A percentile compares a stretch with the other conserved stretches of the same genome.
These are phyloP conservation scores for Channa striata DNA, from an alignment of 2,797 vertebrate genomes.

Conservation along the genomic window DNA sequence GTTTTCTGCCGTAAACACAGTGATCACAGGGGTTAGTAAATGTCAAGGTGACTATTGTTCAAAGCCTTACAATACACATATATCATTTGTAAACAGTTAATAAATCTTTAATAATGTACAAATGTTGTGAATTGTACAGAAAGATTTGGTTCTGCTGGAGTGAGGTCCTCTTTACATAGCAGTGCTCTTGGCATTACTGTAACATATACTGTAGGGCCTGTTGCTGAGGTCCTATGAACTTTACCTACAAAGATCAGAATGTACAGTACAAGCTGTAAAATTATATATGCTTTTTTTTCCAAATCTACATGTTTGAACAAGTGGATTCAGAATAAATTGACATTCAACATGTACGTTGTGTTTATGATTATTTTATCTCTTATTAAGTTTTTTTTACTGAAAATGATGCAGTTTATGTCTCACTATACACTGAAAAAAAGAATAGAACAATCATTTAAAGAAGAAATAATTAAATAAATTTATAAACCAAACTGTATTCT, in stretches of 20 bases:
- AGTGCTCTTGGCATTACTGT: neutral
- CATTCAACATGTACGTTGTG: slow-evolving; percentile 9
- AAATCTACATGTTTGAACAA: slow-evolving; percentile 52
- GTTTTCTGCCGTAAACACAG: neutral
- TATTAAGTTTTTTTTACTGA: too few relatives aligned
- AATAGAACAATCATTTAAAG: too few relatives aligned
- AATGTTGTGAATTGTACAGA: slow-evolving; percentile 63
- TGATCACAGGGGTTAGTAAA: slow-evolving; percentile 5
- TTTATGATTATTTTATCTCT: neutral
- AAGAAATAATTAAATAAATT: too few relatives aligned
- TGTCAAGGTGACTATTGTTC: slow-evolving; percentile 24
- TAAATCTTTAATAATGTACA: slow-evolving; percentile 56
- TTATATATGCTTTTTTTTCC: slow-evolving; percentile 73
- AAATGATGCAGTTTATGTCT: too few relatives aligned
- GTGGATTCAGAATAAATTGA: slow-evolving; percentile 73
- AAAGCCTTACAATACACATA: slow-evolving; percentile 74
- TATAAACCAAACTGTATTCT: too few relatives aligned
- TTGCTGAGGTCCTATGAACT: slow-evolving; percentile 55
- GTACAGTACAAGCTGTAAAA: slow-evolving; percentile 71
- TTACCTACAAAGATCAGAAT: slow-evolving; percentile 62
- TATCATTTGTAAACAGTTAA: slow-evolving; percentile 36
- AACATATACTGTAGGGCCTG: slow-evolving; percentile 39
- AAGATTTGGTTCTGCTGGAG: slow-evolving; percentile 40
- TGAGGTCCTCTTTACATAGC: neutral
- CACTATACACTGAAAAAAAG: too few relatives aligned